A percentile compares a stretch with the other conserved stretches of the same genome.
phyloP scores from a whole-genome alignment of 2,888 invertebrate genomes.

The Sericinus montela region DNA sequence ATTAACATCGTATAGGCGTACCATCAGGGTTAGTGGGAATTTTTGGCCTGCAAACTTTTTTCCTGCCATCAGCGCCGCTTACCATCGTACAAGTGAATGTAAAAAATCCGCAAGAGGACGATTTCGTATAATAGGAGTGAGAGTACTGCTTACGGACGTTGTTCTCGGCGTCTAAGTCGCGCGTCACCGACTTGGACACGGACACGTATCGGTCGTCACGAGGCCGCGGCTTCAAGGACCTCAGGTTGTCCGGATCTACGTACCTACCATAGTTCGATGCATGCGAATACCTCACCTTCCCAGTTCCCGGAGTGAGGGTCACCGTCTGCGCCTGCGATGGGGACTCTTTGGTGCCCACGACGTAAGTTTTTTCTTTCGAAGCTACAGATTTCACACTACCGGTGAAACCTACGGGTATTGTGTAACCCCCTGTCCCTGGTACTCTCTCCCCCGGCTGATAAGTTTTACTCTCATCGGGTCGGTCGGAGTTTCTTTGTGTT shows the following conservation, averaged over 20 bases:
- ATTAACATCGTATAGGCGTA: slow-evolving; percentile 80
- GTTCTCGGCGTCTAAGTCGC: slow-evolving; percentile 81
- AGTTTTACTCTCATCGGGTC: slow-evolving; percentile 75
- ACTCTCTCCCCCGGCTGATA: slow-evolving; percentile 83
- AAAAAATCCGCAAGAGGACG: slow-evolving; percentile 92
- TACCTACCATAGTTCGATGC: slow-evolving; percentile 40
- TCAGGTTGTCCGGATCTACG: slow-evolving; percentile 54
- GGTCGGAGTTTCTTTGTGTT: slow-evolving; percentile 77
- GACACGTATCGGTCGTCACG: slow-evolving; percentile 86
- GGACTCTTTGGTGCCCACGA: slow-evolving; percentile 76
- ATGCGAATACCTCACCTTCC: slow-evolving; percentile 58
- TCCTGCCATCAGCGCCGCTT: slow-evolving; percentile 86
- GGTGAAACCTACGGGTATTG: slow-evolving; percentile 83
- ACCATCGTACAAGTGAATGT: slow-evolving; percentile 91
- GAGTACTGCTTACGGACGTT: slow-evolving; percentile 85
- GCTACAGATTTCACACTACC: slow-evolving; percentile 84
- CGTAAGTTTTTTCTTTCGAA: slow-evolving; percentile 78
- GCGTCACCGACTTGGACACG: slow-evolving; percentile 88
- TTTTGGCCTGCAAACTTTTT: slow-evolving; percentile 90
- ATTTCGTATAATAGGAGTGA: slow-evolving; percentile 90
- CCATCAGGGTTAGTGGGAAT: slow-evolving; percentile 88
- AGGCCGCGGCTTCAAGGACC: slow-evolving; percentile 51
- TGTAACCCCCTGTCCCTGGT: slow-evolving; percentile 83
- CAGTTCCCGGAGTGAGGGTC: slow-evolving; percentile 69
- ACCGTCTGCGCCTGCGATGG: slow-evolving; percentile 85